These are phyloP conservation scores for Kuschelorhynchus macadamiae DNA, from an alignment of 2,888 invertebrate species.

Conservation along the genomic window DNA sequence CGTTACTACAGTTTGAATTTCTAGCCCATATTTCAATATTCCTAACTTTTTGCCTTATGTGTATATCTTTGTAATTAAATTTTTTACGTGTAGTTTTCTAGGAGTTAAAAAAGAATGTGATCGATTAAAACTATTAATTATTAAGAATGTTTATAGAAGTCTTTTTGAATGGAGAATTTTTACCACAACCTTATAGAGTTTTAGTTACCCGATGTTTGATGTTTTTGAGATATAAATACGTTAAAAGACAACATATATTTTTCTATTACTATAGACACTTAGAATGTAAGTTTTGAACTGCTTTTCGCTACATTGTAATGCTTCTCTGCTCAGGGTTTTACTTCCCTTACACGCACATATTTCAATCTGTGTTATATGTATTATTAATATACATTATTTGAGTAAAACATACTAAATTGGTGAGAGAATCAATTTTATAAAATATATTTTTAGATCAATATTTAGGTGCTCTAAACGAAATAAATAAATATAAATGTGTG, in stretches of 20 bases:
- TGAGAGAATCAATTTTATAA: too few relatives aligned
- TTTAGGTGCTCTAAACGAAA: too few relatives aligned
- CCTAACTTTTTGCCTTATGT: too few relatives aligned
- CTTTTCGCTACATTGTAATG: slow-evolving; percentile 16
- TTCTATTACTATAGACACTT: slow-evolving; percentile 13
- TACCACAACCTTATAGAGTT: slow-evolving; percentile 20
- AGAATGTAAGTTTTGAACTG: slow-evolving; percentile 14
- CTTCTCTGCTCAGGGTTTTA: slow-evolving; percentile 14
- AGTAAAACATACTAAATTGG: too few relatives aligned
- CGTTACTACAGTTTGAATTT: too few relatives aligned
- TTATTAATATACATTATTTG: background rate
- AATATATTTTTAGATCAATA: too few relatives aligned
- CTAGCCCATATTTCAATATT: too few relatives aligned
- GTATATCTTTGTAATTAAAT: slow-evolving; percentile 2
- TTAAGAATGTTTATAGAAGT: slow-evolving; percentile 22
- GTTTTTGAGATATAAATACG: slow-evolving; percentile 25
- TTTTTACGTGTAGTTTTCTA: slow-evolving; percentile 17
- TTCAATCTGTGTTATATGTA: background rate
- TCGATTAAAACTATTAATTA: slow-evolving; percentile 32
- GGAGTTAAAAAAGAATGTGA: slow-evolving; percentile 25
- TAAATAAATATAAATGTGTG: too few relatives aligned
- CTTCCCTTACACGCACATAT: slow-evolving; percentile 4
- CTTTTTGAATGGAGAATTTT: slow-evolving; percentile 14
- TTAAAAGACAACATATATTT: slow-evolving; percentile 25
- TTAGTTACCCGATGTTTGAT: slow-evolving; percentile 22